Conservation (phyloP, 2,113 vertebrate species). For the Gallinago jamesoni region DNA sequence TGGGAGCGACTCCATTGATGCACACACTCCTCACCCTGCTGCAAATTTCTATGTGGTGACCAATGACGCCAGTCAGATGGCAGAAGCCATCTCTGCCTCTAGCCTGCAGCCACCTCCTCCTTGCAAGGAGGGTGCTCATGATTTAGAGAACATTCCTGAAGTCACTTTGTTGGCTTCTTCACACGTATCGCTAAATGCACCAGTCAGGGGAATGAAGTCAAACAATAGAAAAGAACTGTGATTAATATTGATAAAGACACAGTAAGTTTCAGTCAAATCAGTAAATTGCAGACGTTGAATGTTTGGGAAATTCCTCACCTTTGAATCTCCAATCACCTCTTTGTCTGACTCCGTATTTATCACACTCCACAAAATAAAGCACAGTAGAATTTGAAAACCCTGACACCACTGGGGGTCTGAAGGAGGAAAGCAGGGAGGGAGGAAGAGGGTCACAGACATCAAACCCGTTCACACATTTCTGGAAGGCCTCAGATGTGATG, state of each 20-base stretch:
- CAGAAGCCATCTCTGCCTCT: background rate
- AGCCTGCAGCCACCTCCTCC: background rate
- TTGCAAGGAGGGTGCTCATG: background rate
- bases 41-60: background rate
- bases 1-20: background rate
- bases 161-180: background rate
- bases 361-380: background rate
- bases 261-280: background rate
- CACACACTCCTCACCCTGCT: background rate
- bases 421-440: background rate
- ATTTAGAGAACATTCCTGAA: background rate
- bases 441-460: background rate
- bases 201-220: background rate
- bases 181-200: background rate
- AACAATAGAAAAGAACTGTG: background rate
- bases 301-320: background rate
- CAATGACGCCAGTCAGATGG: background rate
- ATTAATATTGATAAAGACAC: slow-evolving; percentile 13
- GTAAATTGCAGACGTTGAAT: slow-evolving; percentile 5
- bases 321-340: background rate
- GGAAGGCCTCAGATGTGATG: background rate
- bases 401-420: background rate
- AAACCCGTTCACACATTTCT: background rate
- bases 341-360: background rate
- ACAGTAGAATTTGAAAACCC: background rate